A percentile compares a stretch with the other conserved stretches of the same genome.
Conservation (phyloP, 2,113 vertebrate genomes). For the Trematocara nigrifrons region DNA sequence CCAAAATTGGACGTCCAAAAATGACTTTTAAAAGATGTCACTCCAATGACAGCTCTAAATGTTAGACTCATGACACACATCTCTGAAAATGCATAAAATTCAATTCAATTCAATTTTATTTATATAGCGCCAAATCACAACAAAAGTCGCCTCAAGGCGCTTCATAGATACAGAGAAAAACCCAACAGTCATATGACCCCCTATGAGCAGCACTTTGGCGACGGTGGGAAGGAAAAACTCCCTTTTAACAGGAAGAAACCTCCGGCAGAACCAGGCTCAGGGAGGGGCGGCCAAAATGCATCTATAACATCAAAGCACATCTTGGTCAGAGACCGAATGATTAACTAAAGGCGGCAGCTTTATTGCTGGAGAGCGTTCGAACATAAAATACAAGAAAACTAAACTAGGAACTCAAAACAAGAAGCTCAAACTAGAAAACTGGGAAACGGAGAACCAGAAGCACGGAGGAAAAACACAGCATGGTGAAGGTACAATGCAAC, state of each 20-base stretch:
- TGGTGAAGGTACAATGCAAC: neutral
- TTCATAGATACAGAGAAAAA: no score
- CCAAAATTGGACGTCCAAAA: neutral
- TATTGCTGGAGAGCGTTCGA: neutral
- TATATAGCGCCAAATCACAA: no score
- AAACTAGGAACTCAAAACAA: neutral
- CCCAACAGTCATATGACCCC: no score
- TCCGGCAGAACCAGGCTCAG: no score
- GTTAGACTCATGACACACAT: slow-evolving; percentile 39
- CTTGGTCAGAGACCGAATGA: neutral
- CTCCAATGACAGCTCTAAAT: neutral
- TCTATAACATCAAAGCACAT: slow-evolving; percentile 58
- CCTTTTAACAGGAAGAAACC: no score
- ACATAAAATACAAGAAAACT: neutral
- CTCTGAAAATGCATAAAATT: slow-evolving; percentile 13
- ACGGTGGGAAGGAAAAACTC: no score
- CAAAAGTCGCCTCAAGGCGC: no score
- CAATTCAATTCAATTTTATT: no score
- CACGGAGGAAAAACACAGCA: neutral
- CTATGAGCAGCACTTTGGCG: no score
- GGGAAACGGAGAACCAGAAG: neutral
- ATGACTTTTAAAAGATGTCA: neutral
- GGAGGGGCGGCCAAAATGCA: neutral
- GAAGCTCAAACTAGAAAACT: neutral
- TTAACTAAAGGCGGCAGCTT: neutral